Evolutionary conservation across 2,888 invertebrate species (phyloP), one percentile per base, ranked within the genome.

Genomic region (Aromia moschata): DNA sequence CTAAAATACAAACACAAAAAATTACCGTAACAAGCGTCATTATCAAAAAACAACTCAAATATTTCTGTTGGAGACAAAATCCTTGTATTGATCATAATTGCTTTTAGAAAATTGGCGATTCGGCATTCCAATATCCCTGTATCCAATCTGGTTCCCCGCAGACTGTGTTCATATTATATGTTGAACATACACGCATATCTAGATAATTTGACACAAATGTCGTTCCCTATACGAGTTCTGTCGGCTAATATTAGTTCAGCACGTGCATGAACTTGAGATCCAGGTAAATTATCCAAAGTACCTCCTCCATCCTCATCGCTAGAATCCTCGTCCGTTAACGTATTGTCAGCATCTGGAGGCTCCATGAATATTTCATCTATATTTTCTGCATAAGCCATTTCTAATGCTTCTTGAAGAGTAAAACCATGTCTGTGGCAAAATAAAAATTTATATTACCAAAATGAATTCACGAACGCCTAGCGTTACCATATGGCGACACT

Each of bases 241-340:
- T 53, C 31, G 11, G 53, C 36, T n/a, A 53, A 31, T 44, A 37
- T 45, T n/a, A 54, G 10, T 41, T 63, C 56, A 31, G 58, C 63
- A 30, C 5, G 16, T n/a, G 62, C 56, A 37, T 49, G 2, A 5
- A 14, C 14, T 38, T 38, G 15, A 14, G 14, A 38, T 15, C 56
- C 37, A 2, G 47, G 46, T 17, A 60, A 53, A 53, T 63, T 54
- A 25, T 63, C 53, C n/a, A 36, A 10, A 36, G 31, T 37, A 9
- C 58, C 56, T 30, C 55, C 61, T 31, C 41, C 45, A 56, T 62
- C 57, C 51, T 64, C 60, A 31, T 61, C 58, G 1, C 52, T 55
- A 3, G 60, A 63, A 40, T 57, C 52, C 47, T 64, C 56, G 17
- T 64, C 60, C n/a, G 58, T 58, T 5, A 58, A 31, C 20, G 54